Conservation (phyloP, 2,797 vertebrate genomes). For the Paramormyrops hopkinsi region DNA sequence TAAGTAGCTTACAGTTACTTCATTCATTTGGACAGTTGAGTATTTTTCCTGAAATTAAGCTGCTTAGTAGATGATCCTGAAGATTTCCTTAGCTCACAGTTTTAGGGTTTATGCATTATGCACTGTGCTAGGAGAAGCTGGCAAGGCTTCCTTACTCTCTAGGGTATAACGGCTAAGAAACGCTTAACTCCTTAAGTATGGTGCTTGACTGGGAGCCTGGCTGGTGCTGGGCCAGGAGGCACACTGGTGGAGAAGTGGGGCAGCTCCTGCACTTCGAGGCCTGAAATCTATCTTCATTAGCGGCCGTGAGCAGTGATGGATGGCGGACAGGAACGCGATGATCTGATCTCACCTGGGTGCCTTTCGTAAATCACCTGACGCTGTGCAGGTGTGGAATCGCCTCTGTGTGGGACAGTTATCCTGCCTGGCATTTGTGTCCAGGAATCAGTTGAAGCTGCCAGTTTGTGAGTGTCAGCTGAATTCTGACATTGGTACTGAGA, state of each 20-base stretch:
- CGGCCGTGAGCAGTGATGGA: slow-evolving; percentile 71
- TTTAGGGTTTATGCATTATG: not conserved
- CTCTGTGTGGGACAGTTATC: slow-evolving; percentile 47
- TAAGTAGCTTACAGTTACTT: not conserved
- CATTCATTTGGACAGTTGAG: not conserved
- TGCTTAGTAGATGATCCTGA: slow-evolving; percentile 1
- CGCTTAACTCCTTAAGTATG: not conserved
- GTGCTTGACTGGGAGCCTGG: not conserved
- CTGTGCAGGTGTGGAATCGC: slow-evolving; percentile 72
- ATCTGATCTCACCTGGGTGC: slow-evolving; percentile 63
- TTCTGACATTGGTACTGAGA: not conserved
- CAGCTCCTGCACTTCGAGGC: slow-evolving; percentile 44
- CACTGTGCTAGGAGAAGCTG: not conserved
- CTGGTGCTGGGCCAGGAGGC: not conserved
- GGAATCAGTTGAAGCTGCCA: slow-evolving; percentile 29
- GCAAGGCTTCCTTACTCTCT: not conserved
- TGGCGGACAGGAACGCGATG: slow-evolving; percentile 67
- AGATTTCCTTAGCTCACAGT: not conserved
- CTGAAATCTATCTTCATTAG: slow-evolving; percentile 72
- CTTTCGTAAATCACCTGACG: slow-evolving; percentile 69
- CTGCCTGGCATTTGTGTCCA: not conserved
- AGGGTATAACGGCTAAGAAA: not conserved
- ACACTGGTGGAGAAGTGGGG: not conserved
- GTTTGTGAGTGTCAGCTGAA: not conserved
- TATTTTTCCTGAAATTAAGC: not conserved